phyloP scores from a whole-genome alignment of 2,113 vertebrate species.

The Paratilapia polleni region DNA sequence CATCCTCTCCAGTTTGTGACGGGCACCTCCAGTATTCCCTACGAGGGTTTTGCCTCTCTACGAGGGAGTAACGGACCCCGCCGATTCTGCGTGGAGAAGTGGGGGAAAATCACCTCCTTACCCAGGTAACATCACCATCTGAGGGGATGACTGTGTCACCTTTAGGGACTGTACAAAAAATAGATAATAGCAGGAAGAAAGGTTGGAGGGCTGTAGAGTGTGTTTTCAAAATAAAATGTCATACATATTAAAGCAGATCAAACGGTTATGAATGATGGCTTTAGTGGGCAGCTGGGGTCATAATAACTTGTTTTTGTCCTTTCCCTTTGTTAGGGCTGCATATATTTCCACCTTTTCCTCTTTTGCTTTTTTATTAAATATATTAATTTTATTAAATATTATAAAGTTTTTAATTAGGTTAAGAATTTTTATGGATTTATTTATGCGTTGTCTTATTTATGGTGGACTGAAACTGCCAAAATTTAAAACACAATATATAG shows the following conservation, averaged over 20 bases:
- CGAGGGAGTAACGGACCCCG: conserved; percentile 95
- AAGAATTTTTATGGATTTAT: neutral
- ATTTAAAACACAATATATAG: neutral
- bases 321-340: too few relatives aligned
- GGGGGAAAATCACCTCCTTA: conserved; percentile 97
- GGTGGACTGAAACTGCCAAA: neutral
- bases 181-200: neutral
- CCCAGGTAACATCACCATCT: conserved; percentile 86
- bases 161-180: neutral
- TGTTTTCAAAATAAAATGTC: neutral
- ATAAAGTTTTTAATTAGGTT: neutral
- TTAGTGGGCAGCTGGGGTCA: neutral
- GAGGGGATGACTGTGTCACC: neutral
- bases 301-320: neutral
- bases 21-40: conserved; percentile 97
- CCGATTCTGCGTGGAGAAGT: conserved; percentile 97
- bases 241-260: neutral
- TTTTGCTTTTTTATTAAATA: too few relatives aligned
- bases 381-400: too few relatives aligned
- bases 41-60: conserved; percentile 95
- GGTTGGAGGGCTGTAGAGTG: neutral
- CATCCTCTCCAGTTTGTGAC: conserved; percentile 90
- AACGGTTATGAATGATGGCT: neutral
- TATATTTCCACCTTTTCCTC: too few relatives aligned
- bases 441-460: fast-evolving